Evolutionary conservation across 2,888 invertebrate species (phyloP), one percentile per base, ranked within the genome.

Genomic region (Tetramorium bicarinatum): DNA sequence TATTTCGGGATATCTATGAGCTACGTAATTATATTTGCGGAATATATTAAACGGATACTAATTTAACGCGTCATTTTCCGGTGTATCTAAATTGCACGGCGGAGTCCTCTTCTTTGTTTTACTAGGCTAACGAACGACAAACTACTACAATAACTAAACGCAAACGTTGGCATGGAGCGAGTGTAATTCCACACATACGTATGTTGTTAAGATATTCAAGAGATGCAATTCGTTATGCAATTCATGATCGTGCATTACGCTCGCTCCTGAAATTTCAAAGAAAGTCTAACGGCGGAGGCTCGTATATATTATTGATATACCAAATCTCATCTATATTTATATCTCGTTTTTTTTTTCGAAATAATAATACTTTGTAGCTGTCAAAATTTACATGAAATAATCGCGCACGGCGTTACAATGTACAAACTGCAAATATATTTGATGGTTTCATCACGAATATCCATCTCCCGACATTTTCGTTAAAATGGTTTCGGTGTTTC

Each of bases 171-270:
- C 41, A 64, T 64, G 15, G 64, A 18, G n/a, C 38, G n/a, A 29
- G 15, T 77, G 41, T 44, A 54, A 77, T 77, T 77, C 9, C 54
- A 44, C 54, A 44, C 21, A 25, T 62, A 76, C 25, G 54, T 64
- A n/a, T 59, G 44, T 56, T 62, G 75, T 67, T 77, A 77, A 66
- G 67, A 66, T 66, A 77, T 77, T 77, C 54, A 44, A 38, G 67
- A 77, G 56, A 67, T 44, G n/a, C 44, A n/a, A 44, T 56, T 67
- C 67, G 54, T 56, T 77, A 56, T 67, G 44, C 44, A 56, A 77
- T 77, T 67, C 41, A 76, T 52, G 64, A 64, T 41, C n/a, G 41
- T 15, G 52, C 52, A 54, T 64, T 41, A 66, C 41, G 52, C 41
- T 64, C 38, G 4, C 13, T 49, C 3, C 7, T 25, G 38, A 59